Evolutionary conservation across 2,113 vertebrate genomes (phyloP), one percentile per base, ranked within the genome.

Genomic region (Protobothrops flavoviridis): DNA sequence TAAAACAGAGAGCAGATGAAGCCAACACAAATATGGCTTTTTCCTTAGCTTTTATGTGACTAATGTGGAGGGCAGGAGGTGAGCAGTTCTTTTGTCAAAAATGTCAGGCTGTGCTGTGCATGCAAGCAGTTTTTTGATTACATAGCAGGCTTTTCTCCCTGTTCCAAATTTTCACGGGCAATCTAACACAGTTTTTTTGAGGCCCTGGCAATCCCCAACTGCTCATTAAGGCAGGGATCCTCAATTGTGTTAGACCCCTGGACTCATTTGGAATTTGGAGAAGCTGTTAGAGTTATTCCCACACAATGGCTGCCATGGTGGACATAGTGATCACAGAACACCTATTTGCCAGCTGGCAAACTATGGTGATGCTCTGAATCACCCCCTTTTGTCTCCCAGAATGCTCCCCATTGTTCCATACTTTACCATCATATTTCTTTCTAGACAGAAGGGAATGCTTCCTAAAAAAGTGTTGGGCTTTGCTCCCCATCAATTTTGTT

Each of bases 91-190:
- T 0, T 11, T n/a, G 74, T 23, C 48, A 39, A 91, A 15, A 21
- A 52, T 1, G 2, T 3, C 13, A 24, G 4, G 0, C 0, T 0
- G 39, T 29, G 43, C 24, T 50, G 7, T n/a, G 59, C 13, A 11
- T 48, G 45, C 1, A 29, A 89, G 26, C 61, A 33, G 33, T 39
- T 11, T 17, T n/a, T 7, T 12, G 29, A 24, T 64, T 17, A n/a
- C 26, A 64, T 8, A 29, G 7, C 17, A 7, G 50, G 64, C 48
- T 21, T 21, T n/a, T 43, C 7, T 33, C 50, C n/a, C 17, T 13
- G 11, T 43, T 12, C n/a, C 50, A 23, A 55, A 81, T 39, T 69
- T 53, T 39, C 45, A n/a, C 0, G 12, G 13, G 21, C 12, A 12
- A 26, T 43, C 33, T 26, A 61, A 15, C 23, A 15, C 43, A 9